phyloP scores from a whole-genome alignment of 2,797 vertebrate species.

The Botia kubotai region DNA sequence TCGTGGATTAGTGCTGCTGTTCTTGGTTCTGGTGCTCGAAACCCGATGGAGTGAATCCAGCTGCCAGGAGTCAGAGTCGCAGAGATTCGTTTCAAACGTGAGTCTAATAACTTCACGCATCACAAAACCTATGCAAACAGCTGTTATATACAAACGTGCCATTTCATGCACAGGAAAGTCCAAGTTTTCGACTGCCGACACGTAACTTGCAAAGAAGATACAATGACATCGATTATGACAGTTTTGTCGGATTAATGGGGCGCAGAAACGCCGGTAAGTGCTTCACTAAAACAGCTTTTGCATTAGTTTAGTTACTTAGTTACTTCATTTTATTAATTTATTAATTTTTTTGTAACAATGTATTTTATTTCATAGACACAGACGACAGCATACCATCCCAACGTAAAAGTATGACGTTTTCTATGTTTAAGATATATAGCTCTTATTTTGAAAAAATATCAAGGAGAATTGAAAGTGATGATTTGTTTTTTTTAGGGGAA shows the following conservation, averaged over 20 bases:
- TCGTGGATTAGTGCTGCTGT: constrained; percentile 75
- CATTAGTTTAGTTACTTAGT: neutral
- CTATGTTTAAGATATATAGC: neutral
- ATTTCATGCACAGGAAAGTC: constrained; percentile 66
- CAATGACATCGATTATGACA: constrained; percentile 86
- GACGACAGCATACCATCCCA: constrained; percentile 67
- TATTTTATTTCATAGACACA: constrained; percentile 70
- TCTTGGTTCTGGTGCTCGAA: constrained; percentile 80
- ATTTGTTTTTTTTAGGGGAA: constrained; percentile 79
- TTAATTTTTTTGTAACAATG: no score
- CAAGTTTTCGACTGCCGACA: constrained; percentile 73
- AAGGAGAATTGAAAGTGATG: neutral
- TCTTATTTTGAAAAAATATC: no score
- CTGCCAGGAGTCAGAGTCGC: constrained; percentile 78
- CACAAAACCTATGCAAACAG: neutral
- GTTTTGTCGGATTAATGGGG: constrained; percentile 86
- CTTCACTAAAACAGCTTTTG: neutral
- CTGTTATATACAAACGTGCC: neutral
- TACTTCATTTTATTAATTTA: neutral
- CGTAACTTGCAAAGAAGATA: constrained; percentile 80
- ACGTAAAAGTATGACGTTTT: constrained; percentile 87
- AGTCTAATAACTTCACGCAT: constrained; percentile 6
- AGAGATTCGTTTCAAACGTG: constrained; percentile 71
- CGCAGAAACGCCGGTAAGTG: constrained; percentile 82
- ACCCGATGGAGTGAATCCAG: constrained; percentile 75